phyloP scores from a whole-genome alignment of 1,140 invertebrate genomes.

The Rhyzopertha dominica region DNA sequence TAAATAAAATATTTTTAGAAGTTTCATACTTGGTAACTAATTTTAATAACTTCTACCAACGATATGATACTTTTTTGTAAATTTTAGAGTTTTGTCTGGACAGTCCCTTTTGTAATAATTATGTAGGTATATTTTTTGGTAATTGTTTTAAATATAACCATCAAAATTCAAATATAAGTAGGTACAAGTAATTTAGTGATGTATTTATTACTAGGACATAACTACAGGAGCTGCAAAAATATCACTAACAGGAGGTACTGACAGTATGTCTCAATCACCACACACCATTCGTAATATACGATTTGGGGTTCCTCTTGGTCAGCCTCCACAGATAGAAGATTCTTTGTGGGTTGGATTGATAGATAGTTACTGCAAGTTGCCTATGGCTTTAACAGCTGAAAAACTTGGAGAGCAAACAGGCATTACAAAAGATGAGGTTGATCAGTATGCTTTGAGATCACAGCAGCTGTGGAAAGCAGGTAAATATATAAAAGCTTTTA shows the following conservation, averaged over 20 bases:
- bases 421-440: conserved; percentile 80
- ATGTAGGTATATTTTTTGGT: too few relatives aligned
- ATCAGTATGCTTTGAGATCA: conserved; percentile 82
- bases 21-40: too few relatives aligned
- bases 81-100: too few relatives aligned
- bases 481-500: conserved; percentile 40
- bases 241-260: conserved; percentile 85
- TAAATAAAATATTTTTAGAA: too few relatives aligned
- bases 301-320: conserved; percentile 87
- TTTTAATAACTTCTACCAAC: too few relatives aligned
- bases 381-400: conserved; percentile 97
- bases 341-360: conserved; percentile 86
- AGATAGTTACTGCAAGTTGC: conserved; percentile 84
- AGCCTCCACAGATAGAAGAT: conserved; percentile 81
- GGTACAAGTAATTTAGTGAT: too few relatives aligned
- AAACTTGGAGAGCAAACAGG: conserved; percentile 91
- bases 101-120: too few relatives aligned
- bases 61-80: too few relatives aligned
- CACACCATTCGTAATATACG: conserved; percentile 81
- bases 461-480: conserved; percentile 77
- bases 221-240: conserved; percentile 78
- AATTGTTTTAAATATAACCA: too few relatives aligned
- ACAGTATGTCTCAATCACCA: conserved; percentile 95
- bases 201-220: conserved; percentile 68
- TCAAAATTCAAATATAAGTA: too few relatives aligned